Evolutionary conservation across 2,888 invertebrate genomes (phyloP).

Genomic region (Synanthedon tipuliformis): DNA sequence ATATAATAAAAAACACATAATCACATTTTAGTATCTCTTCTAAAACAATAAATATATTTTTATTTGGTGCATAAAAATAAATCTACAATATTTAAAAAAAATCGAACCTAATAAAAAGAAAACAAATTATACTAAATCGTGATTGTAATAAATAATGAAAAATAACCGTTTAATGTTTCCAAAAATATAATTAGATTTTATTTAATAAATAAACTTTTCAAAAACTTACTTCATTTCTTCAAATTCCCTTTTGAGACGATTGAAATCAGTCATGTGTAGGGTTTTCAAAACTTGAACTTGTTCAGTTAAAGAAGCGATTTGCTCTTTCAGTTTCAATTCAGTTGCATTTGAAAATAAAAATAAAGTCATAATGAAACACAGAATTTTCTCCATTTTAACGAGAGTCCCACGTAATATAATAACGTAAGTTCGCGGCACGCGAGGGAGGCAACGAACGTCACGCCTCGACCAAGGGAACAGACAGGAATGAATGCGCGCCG

Average conservation of each 20-base stretch:
- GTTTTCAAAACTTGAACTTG: slow-evolving; percentile 37
- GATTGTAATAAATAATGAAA: too few relatives aligned
- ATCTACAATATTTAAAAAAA: too few relatives aligned
- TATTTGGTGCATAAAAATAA: slow-evolving; percentile 13
- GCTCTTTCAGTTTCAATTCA: slow-evolving; percentile 25
- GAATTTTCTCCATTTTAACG: slow-evolving; percentile 36
- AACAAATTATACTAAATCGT: too few relatives aligned
- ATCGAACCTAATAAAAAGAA: too few relatives aligned
- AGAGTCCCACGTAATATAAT: neutral
- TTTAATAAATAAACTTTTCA: neutral
- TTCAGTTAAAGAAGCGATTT: slow-evolving; percentile 30
- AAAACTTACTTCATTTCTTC: slow-evolving; percentile 48
- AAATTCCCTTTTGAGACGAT: slow-evolving; percentile 35
- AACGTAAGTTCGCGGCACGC: slow-evolving; percentile 9
- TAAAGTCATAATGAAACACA: slow-evolving; percentile 25
- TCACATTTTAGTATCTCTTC: neutral
- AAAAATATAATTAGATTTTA: neutral
- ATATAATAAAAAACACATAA: neutral
- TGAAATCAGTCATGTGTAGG: slow-evolving; percentile 30
- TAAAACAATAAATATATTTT: slow-evolving; percentile 45
- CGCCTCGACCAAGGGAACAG: slow-evolving; percentile 16
- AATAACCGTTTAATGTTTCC: too few relatives aligned
- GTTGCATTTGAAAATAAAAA: slow-evolving; percentile 20
- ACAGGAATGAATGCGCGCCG: slow-evolving; percentile 31
- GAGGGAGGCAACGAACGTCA: slow-evolving; percentile 12